A percentile compares a stretch with the other conserved stretches of the same genome.
Evolutionary conservation across 1,140 invertebrate genomes (phyloP).

Genomic region (Pararge aegeria): DNA sequence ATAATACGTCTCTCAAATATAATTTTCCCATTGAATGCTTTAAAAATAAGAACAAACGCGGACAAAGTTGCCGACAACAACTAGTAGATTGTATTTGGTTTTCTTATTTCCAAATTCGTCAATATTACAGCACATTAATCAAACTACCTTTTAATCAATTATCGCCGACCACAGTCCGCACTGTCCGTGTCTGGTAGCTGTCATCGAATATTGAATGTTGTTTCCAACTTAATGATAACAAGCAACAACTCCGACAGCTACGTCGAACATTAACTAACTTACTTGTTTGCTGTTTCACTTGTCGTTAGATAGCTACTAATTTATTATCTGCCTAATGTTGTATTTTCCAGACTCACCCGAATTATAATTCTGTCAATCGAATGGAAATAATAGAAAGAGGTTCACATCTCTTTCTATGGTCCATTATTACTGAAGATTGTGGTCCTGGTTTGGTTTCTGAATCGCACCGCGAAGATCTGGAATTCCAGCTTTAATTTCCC

Average conservation of each 20-base stretch:
- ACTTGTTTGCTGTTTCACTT: not conserved
- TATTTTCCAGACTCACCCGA: not conserved
- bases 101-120: conserved; percentile 4
- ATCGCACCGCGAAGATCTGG: too few species aligned
- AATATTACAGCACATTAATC: conserved; percentile 17
- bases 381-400: too few species aligned
- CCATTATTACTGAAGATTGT: too few species aligned
- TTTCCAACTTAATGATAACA: conserved; percentile 23
- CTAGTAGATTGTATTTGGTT: too few species aligned
- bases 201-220: conserved; percentile 30
- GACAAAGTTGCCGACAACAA: too few species aligned
- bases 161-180: not conserved
- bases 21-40: too few species aligned
- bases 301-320: not conserved
- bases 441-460: too few species aligned
- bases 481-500: too few species aligned
- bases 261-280: not conserved
- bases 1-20: too few species aligned
- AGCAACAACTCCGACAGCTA: not conserved
- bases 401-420: too few species aligned
- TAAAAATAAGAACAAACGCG: too few species aligned
- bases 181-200: conserved; percentile 26
- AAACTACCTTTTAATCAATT: conserved; percentile 24
- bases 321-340: not conserved
- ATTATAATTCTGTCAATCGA: not conserved